phyloP scores from a whole-genome alignment of 2,888 invertebrate species.

The Tryphoninae sp. region DNA sequence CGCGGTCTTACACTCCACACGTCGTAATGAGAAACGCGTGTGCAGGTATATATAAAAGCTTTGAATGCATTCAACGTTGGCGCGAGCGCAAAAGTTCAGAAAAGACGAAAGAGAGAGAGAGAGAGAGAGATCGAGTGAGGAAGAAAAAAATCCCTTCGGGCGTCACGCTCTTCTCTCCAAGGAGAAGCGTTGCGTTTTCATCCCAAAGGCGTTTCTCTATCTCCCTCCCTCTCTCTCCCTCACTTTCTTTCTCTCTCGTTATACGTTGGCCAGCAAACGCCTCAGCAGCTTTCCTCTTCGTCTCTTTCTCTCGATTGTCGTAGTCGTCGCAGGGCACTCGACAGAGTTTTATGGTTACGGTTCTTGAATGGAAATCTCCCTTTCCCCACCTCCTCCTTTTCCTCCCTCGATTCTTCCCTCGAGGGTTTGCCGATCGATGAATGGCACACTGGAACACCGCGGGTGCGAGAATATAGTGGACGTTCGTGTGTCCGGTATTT shows the following conservation, averaged over 20 bases:
- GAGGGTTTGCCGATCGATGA: conserved; percentile 63
- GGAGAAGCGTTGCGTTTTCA: conserved; percentile 56
- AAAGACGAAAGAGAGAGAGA: conserved; percentile 25
- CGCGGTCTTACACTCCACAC: conserved; percentile 33
- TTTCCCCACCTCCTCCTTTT: background rate
- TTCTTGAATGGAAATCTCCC: conserved; percentile 50
- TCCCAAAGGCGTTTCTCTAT: conserved; percentile 33
- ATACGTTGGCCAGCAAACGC: conserved; percentile 55
- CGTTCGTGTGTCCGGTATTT: conserved; percentile 40
- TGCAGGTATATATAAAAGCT: conserved; percentile 26
- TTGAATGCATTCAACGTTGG: conserved; percentile 57
- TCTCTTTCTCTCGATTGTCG: conserved; percentile 40
- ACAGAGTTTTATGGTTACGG: conserved; percentile 54
- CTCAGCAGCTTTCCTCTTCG: conserved; percentile 42
- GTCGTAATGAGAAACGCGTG: conserved; percentile 57
- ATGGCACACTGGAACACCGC: conserved; percentile 55
- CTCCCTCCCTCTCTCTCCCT: conserved; percentile 16
- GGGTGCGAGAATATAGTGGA: conserved; percentile 53
- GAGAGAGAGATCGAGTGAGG: background rate
- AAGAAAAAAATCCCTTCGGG: conserved; percentile 54
- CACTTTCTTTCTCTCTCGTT: conserved; percentile 22
- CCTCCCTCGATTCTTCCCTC: conserved; percentile 55
- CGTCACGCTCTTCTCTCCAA: conserved; percentile 40
- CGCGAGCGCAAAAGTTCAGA: conserved; percentile 50
- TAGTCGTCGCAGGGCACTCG: conserved; percentile 39